Conservation (phyloP, 1,140 invertebrate genomes). For the Diuraphis noxia region DNA sequence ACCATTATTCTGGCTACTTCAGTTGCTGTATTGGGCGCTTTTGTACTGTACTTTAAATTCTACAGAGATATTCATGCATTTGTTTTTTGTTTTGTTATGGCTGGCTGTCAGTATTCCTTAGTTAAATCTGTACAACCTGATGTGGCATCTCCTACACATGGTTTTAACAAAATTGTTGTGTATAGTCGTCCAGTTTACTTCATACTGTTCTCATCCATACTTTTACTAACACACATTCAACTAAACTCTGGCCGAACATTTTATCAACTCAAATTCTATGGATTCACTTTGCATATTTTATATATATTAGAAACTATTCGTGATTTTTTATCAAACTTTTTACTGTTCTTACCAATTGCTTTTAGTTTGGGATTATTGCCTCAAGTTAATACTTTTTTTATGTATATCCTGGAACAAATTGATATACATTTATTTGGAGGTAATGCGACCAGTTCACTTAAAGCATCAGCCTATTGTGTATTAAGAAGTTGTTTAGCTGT, state of each 20-base stretch:
- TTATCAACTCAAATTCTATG: conserved; percentile 71
- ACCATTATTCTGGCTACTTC: conserved; percentile 82
- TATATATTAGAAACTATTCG: conserved; percentile 70
- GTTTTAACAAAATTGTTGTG: conserved; percentile 94
- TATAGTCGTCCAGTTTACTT: conserved; percentile 96
- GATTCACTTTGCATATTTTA: conserved; percentile 72
- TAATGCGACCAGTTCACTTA: conserved; percentile 88
- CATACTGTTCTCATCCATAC: conserved; percentile 77
- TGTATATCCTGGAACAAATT: conserved; percentile 93
- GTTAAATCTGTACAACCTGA: conserved; percentile 99
- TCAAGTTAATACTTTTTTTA: conserved; percentile 94
- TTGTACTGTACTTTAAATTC: conserved; percentile 81
- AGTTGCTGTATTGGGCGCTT: conserved; percentile 82
- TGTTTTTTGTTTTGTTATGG: conserved; percentile 95
- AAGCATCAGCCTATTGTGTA: conserved; percentile 83
- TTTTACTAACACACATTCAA: conserved; percentile 71
- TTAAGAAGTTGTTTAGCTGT: conserved; percentile 79
- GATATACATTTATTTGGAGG: conserved; percentile 98
- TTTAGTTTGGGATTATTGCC: conserved; percentile 94
- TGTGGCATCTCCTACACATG: conserved; percentile 95
- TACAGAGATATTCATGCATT: conserved; percentile 92
- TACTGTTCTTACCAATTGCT: conserved; percentile 88
- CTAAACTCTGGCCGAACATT: conserved; percentile 61
- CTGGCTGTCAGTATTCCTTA: conserved; percentile 95
- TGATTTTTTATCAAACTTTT: conserved; percentile 76